phyloP scores from a whole-genome alignment of 2,888 invertebrate species.

The Hipparchia semele region DNA sequence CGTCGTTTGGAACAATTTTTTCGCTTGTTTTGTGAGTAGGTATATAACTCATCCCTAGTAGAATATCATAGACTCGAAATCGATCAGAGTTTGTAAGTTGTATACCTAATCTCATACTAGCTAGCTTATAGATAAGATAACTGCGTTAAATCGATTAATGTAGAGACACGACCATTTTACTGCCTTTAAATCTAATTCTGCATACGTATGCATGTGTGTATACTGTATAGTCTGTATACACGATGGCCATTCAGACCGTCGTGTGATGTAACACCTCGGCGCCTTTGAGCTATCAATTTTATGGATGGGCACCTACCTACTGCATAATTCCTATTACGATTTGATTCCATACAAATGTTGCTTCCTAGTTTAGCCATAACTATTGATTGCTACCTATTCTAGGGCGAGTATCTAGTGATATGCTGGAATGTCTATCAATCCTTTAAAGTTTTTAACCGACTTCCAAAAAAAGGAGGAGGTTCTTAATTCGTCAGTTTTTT shows the following conservation, averaged over 20 bases:
- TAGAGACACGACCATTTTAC: not conserved
- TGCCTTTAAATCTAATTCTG: not conserved
- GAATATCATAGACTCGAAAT: no score
- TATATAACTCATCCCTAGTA: no score
- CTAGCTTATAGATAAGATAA: no score
- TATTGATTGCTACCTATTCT: not conserved
- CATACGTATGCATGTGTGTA: not conserved
- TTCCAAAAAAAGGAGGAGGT: no score
- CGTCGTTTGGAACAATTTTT: no score
- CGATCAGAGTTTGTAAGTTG: no score
- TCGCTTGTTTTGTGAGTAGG: no score
- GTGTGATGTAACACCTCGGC: not conserved
- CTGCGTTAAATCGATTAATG: not conserved
- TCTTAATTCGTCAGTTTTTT: no score
- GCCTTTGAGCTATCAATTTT: conserved; percentile 13
- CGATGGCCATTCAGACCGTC: not conserved
- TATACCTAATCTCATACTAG: no score
- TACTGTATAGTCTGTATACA: not conserved
- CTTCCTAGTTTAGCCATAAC: not conserved
- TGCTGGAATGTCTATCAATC: no score
- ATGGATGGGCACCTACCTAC: not conserved
- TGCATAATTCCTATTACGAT: conserved; percentile 1
- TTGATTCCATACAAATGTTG: conserved; percentile 5
- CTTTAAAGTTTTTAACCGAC: no score
- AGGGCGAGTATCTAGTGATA: not conserved